A percentile compares a stretch with the other conserved stretches of the same genome.
Conservation (phyloP, 2,888 invertebrate genomes). For the Epinotia demarniana region DNA sequence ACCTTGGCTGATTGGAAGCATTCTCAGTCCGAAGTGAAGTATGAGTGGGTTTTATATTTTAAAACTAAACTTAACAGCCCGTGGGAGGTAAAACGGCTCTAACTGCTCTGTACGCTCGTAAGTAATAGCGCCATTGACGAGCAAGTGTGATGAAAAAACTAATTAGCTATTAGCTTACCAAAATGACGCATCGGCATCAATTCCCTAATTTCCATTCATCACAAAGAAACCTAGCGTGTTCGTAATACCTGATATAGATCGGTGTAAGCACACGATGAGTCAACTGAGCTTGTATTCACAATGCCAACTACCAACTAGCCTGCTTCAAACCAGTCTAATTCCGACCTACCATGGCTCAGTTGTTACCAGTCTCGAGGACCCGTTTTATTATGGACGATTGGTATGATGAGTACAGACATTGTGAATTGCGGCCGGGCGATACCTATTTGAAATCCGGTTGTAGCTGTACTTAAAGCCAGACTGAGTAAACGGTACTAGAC, state of each 20-base stretch:
- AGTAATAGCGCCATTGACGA: no score
- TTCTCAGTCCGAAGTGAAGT: no score
- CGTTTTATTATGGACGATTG: not conserved
- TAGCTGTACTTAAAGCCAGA: constrained; percentile 48
- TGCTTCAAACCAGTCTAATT: not conserved
- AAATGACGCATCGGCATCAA: not conserved
- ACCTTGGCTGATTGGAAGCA: no score
- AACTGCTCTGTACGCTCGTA: no score
- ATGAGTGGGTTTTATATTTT: no score
- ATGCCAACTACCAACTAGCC: not conserved
- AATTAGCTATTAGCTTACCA: not conserved
- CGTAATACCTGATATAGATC: constrained; percentile 9
- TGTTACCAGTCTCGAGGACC: not conserved
- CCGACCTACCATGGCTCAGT: not conserved
- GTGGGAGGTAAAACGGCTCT: no score
- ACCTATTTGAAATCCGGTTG: constrained; percentile 74
- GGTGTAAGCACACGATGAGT: constrained; percentile 57
- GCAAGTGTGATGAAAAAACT: no score
- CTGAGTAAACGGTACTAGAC: constrained; percentile 39
- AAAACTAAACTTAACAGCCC: no score
- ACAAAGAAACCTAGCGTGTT: constrained; percentile 10
- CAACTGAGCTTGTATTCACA: constrained; percentile 58
- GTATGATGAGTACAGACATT: not conserved
- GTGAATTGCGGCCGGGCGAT: constrained; percentile 41
- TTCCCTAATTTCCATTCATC: constrained; percentile 11